A percentile compares a stretch with the other conserved stretches of the same genome.
These are phyloP conservation scores for Calameuta idolon DNA, from an alignment of 2,888 invertebrate genomes.

Conservation along the genomic window DNA sequence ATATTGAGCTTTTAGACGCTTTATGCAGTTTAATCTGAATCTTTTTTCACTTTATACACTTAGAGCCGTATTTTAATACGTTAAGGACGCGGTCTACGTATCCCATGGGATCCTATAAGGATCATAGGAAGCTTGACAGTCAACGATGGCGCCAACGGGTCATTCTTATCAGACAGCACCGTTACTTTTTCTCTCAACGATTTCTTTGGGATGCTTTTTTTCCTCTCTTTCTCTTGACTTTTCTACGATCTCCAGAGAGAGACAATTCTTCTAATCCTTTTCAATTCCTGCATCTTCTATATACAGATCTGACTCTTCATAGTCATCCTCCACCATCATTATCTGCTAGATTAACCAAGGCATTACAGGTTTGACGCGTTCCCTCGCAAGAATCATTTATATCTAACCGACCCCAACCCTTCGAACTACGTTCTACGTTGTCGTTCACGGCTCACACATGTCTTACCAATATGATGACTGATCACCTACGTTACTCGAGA, in stretches of 20 bases:
- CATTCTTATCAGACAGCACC: conserved; percentile 39
- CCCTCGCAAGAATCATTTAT: conserved; percentile 10
- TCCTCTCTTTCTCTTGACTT: conserved; percentile 15
- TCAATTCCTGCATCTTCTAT: neutral
- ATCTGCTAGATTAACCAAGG: conserved; percentile 22
- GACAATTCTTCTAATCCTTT: neutral
- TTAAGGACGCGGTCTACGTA: neutral
- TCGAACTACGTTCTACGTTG: conserved; percentile 4
- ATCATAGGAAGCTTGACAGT: conserved; percentile 2
- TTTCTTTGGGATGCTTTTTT: neutral
- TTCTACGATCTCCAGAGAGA: neutral
- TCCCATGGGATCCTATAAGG: neutral
- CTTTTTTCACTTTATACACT: neutral
- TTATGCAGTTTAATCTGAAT: neutral
- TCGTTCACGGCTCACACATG: conserved; percentile 7
- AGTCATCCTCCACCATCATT: conserved; percentile 3
- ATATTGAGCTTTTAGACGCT: neutral
- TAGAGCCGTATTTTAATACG: neutral
- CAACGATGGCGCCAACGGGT: conserved; percentile 39
- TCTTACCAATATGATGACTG: conserved; percentile 11
- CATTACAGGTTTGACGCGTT: conserved; percentile 24
- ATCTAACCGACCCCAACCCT: neutral
- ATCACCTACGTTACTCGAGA: conserved; percentile 4
- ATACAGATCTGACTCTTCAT: conserved; percentile 10
- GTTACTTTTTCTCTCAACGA: conserved; percentile 28